Evolutionary conservation across 1,140 invertebrate species (phyloP), one percentile per base, ranked within the genome.

Genomic region (Caligus rogercresseyi): DNA sequence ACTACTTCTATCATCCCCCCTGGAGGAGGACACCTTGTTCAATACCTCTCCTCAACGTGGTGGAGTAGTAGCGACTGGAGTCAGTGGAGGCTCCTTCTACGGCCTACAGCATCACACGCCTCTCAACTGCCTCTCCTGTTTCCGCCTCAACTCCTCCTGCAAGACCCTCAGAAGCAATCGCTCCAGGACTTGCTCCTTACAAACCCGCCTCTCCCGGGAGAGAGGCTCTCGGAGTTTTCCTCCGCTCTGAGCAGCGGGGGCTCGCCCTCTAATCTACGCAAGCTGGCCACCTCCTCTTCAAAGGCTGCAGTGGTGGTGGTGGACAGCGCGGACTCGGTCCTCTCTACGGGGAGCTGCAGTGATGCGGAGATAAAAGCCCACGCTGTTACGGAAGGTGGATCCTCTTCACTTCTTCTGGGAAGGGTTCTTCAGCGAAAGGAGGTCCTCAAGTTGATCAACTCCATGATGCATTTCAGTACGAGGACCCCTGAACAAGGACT

Each of bases 401-500:
- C 18, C 54, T 66, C 56, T 66, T 21, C 11, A 2, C 43, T 18
- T 14, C 26, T 65, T 19, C 31, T 60, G 2, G 67, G 67, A 14
- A 64, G 63, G 31, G 64, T 51, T 19, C 52, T 76, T 23, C 68
- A 78, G 2, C 65, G 76, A 14, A 75, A 75, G 66, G 78, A 79
- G 68, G 69, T 78, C 2, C 67, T 78, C 56, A 67, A 72, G 21
- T 71, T 77, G 58, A 72, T 79, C 11, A 71, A 72, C 3, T 76
- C 72, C 26, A 25, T 60, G 57, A 64, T 69, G 78, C 43, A 72
- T 62, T 72, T 79, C 0, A 77, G 75, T 31, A 69, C 73, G 1
- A 78, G 77, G 65, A 69, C 71, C 2, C 72, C 77, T 18, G 78
- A 80, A 68, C 75, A 79, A 68, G 76, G 74, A 26, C 67, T 80